These are phyloP conservation scores for Rhamphomyia laevipes DNA, from an alignment of 2,888 invertebrate species.

Conservation along the genomic window DNA sequence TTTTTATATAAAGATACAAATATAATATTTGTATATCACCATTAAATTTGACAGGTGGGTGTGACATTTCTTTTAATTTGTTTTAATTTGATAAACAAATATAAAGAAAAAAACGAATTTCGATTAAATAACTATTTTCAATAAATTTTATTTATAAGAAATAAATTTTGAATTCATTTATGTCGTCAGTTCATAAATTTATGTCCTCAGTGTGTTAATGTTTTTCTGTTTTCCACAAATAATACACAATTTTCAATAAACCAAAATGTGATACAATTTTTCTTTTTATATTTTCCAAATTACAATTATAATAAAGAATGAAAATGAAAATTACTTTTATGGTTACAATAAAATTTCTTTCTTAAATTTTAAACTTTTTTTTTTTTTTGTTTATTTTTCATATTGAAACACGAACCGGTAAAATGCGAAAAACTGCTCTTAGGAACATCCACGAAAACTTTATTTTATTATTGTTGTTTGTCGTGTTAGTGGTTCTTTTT, in stretches of 20 bases:
- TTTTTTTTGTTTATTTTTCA: neutral
- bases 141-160: too few relatives aligned
- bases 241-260: neutral
- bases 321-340: neutral
- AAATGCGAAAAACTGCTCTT: slow-evolving; percentile 32
- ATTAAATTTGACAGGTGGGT: neutral
- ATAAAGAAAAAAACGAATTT: neutral
- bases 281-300: neutral
- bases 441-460: slow-evolving; percentile 34
- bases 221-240: neutral
- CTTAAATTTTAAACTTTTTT: neutral
- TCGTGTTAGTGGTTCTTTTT: neutral
- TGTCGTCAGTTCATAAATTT: too few relatives aligned
- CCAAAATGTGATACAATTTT: neutral
- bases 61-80: neutral
- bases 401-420: slow-evolving; percentile 31
- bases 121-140: neutral
- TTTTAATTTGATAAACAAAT: neutral
- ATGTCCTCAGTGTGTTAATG: neutral
- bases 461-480: neutral
- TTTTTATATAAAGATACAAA: too few relatives aligned
- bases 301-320: neutral
- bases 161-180: too few relatives aligned
- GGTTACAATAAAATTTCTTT: neutral
- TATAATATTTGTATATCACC: neutral